Percentiles rank a stretch among this genome's conserved stretches.
Conservation (phyloP, 2,113 vertebrate genomes). For the Dromaius novaehollandiae region DNA sequence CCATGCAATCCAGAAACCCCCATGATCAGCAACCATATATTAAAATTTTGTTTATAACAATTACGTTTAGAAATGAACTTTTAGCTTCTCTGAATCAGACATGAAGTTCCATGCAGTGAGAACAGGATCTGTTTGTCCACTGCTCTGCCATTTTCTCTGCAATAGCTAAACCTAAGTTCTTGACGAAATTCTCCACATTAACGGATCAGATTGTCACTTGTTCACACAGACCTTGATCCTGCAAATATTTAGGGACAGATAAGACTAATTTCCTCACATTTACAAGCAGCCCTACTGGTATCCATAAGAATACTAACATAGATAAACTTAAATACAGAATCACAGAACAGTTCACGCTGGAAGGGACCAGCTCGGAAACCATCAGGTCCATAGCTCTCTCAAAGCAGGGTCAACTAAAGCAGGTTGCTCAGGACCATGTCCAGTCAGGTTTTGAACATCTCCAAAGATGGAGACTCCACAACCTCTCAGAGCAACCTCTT, state of each 20-base stretch:
- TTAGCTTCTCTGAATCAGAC: neutral
- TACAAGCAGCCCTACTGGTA: neutral
- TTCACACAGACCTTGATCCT: neutral
- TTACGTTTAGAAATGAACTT: neutral
- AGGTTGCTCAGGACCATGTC: no score
- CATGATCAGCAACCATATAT: neutral
- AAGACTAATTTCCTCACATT: neutral
- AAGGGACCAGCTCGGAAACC: no score
- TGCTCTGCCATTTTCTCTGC: neutral
- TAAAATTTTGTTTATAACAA: neutral
- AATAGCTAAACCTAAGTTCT: neutral
- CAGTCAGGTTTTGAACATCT: no score
- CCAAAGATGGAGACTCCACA: no score
- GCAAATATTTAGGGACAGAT: neutral
- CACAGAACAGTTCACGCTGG: no score
- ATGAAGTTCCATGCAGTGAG: neutral
- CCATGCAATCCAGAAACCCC: neutral
- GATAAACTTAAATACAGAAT: neutral
- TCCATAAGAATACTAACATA: neutral
- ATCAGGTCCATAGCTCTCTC: no score
- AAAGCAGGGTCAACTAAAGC: no score
- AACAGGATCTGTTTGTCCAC: neutral
- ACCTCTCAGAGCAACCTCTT: no score
- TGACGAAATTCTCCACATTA: neutral
- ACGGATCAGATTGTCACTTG: neutral